Base-by-base conservation (phyloP, 2,113 vertebrate species). In the Hypomesus transpacificus region DNA sequence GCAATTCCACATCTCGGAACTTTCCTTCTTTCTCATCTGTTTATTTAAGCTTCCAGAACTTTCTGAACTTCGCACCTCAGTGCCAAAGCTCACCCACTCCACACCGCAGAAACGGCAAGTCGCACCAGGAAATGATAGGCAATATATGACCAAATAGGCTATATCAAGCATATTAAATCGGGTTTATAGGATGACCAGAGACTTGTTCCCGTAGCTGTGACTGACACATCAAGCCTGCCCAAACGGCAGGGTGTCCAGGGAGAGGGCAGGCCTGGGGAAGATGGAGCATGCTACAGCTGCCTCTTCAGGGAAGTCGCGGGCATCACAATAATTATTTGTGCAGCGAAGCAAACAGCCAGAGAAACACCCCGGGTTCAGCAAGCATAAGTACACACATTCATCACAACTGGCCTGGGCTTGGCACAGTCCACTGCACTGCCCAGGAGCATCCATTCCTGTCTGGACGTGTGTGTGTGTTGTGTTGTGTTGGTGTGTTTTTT, bases 321-420 rank as follows among this genome's bases (percentile, higher is more conserved):
- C 16, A 62, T 62, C 60, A 62, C 22, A 3, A 26, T 3, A 26
- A 62, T 62, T 26, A 18, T 34, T 65, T 62, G 59, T 26, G 69
- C 69, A 53, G 16, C 18, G 59, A 62, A 59, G 69, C 58, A 16
- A 46, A 71, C 57, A 50, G 71, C 68, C 72, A 78, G 77, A 80
- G 69, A 56, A 82, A 73, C 84, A 74, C 28, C 28, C 31, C 46
- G 65, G 52, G 59, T 65, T 72, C 78, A 58, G 62, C 61, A 58
- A 75, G 68, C 76, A 68, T 46, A 17, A 34, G 16, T 66, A 53
- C 69, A 53, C 69, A 64, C 73, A 66, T 73, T 66, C 66, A 75
- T 69, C 78, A 73, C 24, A 18, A 14, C 14, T 17, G 62, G 59
- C 63, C 62, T 28, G 59, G 57, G 53, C 53, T 18, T 18, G 53